Evolutionary conservation across 2,888 invertebrate species (phyloP).

Genomic region (Hyles lineata): DNA sequence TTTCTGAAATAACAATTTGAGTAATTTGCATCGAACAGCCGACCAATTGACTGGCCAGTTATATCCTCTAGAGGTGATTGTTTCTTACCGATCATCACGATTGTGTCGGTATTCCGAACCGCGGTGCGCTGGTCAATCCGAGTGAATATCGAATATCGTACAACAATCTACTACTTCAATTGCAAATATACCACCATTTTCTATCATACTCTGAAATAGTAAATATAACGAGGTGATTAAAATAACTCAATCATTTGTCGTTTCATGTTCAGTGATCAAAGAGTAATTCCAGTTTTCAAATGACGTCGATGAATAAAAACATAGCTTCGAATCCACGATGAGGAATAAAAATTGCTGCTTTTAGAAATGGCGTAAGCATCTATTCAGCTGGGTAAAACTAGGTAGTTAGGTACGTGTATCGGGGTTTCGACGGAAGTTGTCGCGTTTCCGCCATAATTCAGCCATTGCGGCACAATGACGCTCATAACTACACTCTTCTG

Average conservation of each 20-base stretch:
- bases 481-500: conserved; percentile 35
- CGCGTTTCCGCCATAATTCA: conserved; percentile 69
- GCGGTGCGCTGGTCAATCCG: too few species aligned
- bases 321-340: background rate
- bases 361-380: conserved; percentile 16
- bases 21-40: conserved; percentile 52
- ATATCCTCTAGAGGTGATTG: too few species aligned
- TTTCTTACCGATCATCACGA: too few species aligned
- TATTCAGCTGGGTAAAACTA: conserved; percentile 15
- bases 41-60: conserved; percentile 42
- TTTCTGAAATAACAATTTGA: conserved; percentile 62
- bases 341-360: conserved; percentile 5
- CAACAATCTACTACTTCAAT: too few species aligned
- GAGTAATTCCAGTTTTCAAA: background rate
- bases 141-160: too few species aligned
- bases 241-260: too few species aligned
- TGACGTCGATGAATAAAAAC: background rate
- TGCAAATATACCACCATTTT: too few species aligned
- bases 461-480: conserved; percentile 60
- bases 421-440: conserved; percentile 61
- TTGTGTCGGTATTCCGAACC: too few species aligned
- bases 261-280: background rate
- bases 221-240: too few species aligned
- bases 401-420: conserved; percentile 37
- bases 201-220: too few species aligned